phyloP scores from a whole-genome alignment of 2,113 vertebrate species.

The Uria lomvia region DNA sequence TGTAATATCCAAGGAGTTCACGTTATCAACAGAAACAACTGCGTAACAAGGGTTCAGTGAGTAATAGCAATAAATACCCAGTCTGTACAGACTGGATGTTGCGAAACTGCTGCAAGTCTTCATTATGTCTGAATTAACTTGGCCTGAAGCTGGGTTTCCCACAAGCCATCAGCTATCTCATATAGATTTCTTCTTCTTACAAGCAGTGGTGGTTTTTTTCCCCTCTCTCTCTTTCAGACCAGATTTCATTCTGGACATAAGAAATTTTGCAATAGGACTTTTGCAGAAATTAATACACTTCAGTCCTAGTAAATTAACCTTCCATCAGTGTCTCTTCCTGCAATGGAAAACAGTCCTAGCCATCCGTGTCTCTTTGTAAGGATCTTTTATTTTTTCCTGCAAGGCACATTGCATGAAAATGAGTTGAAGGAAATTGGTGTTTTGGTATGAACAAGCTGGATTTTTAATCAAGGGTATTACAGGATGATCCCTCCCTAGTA shows the following conservation, averaged over 20 bases:
- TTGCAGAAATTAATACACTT: background rate
- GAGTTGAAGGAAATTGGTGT: background rate
- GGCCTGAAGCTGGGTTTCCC: background rate
- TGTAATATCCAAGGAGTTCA: background rate
- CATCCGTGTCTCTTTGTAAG: background rate
- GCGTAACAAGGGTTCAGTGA: background rate
- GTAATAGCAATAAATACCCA: background rate
- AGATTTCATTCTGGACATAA: background rate
- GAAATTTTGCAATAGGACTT: background rate
- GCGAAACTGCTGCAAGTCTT: background rate
- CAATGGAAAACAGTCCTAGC: background rate
- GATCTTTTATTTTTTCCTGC: background rate
- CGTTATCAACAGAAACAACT: background rate
- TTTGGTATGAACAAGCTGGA: background rate
- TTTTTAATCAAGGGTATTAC: background rate
- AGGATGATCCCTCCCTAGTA: background rate
- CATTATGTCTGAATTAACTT: background rate
- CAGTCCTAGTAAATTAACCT: background rate
- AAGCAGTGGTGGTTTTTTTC: background rate
- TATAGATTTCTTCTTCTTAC: background rate
- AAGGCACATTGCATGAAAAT: background rate
- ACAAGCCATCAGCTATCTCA: background rate
- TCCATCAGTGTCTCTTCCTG: background rate
- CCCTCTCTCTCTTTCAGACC: background rate
- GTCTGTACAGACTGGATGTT: background rate